These are phyloP conservation scores for Chelonia mydas DNA, from an alignment of 2,797 vertebrate species.

Conservation along the genomic window DNA sequence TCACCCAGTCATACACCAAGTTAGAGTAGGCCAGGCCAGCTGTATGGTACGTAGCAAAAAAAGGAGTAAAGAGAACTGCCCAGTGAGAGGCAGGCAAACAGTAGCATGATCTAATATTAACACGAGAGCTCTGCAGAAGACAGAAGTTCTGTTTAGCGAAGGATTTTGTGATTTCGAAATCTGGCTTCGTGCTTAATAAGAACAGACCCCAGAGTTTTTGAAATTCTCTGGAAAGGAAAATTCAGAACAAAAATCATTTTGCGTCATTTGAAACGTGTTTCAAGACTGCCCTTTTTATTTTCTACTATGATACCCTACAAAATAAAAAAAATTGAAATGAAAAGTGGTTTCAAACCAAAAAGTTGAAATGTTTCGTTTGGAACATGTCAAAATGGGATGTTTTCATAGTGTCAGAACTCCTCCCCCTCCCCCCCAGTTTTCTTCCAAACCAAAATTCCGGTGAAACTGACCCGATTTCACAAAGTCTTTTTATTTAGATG, in stretches of 20 bases:
- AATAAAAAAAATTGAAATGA: background rate
- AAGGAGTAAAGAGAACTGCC: background rate
- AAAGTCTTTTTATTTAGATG: background rate
- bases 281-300: background rate
- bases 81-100: background rate
- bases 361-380: background rate
- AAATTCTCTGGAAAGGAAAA: background rate
- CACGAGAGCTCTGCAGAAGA: background rate
- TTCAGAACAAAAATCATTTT: fast-evolving
- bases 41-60: constrained; percentile 50
- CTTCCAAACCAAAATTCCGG: background rate
- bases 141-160: background rate
- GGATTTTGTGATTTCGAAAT: background rate
- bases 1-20: constrained; percentile 97
- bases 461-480: background rate
- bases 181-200: background rate
- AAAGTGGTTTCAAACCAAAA: background rate
- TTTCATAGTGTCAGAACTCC: background rate
- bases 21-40: constrained; percentile 95
- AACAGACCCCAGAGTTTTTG: background rate
- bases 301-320: background rate
- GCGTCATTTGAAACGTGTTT: background rate
- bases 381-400: background rate
- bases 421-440: fast-evolving
- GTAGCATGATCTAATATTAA: fast-evolving